phyloP scores from a whole-genome alignment of 2,797 vertebrate genomes.

The Vultur gryphus region DNA sequence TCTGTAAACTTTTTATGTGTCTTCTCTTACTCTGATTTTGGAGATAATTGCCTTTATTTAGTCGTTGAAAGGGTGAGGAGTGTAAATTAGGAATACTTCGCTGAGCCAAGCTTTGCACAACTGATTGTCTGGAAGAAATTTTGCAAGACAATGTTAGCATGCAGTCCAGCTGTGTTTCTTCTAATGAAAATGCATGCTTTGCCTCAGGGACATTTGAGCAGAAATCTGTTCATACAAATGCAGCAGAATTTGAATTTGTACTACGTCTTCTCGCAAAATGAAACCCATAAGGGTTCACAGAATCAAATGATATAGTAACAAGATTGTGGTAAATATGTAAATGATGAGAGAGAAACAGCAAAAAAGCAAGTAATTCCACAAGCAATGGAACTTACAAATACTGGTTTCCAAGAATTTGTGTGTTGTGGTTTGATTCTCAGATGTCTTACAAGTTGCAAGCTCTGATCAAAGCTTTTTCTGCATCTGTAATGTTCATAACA shows the following conservation, averaged over 20 bases:
- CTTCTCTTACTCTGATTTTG: neutral
- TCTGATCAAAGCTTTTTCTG: constrained; percentile 10
- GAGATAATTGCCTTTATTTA: neutral
- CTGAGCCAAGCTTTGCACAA: neutral
- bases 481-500: neutral
- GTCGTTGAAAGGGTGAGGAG: neutral
- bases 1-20: neutral
- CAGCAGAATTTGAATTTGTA: constrained; percentile 12
- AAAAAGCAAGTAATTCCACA: neutral
- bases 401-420: neutral
- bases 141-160: neutral
- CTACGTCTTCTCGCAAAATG: neutral
- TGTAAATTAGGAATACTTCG: neutral
- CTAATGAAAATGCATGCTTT: neutral
- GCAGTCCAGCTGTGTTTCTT: neutral
- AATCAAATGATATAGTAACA: neutral
- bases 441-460: neutral
- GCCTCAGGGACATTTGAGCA: neutral
- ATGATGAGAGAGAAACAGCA: neutral
- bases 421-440: constrained; percentile 17
- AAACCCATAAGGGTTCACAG: neutral
- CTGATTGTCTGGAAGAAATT: neutral
- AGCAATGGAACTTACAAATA: neutral
- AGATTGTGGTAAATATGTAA: neutral
- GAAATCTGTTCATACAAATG: neutral